phyloP scores from a whole-genome alignment of 2,888 invertebrate species.

The Scaptomyza flava region DNA sequence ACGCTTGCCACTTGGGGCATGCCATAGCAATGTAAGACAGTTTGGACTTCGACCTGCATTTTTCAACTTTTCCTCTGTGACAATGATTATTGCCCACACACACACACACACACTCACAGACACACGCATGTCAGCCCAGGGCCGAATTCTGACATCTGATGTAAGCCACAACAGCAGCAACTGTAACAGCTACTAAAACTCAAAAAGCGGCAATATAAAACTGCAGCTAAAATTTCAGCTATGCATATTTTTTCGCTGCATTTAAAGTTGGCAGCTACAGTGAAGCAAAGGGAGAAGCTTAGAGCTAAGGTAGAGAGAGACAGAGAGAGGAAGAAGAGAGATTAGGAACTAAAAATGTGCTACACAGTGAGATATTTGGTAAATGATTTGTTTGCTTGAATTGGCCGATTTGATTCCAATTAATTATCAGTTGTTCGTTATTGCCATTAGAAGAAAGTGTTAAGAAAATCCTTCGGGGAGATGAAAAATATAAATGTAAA shows the following conservation, averaged over 20 bases:
- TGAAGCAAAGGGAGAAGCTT: background rate
- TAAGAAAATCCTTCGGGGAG: too few relatives aligned
- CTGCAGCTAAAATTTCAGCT: slow-evolving; percentile 38
- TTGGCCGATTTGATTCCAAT: too few relatives aligned
- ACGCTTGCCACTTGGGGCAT: slow-evolving; percentile 35
- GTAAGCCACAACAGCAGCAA: slow-evolving; percentile 5
- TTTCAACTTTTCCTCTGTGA: slow-evolving; percentile 31
- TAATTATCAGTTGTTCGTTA: too few relatives aligned
- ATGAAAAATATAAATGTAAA: too few relatives aligned
- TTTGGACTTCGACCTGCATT: slow-evolving; percentile 2
- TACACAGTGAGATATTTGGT: slow-evolving; percentile 8
- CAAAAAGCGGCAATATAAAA: slow-evolving; percentile 17
- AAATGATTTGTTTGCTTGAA: background rate
- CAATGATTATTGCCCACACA: slow-evolving; percentile 45
- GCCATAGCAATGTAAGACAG: slow-evolving; percentile 13
- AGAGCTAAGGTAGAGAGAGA: background rate
- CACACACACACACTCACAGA: background rate
- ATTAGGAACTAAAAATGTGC: slow-evolving; percentile 2
- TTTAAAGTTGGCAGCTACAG: background rate
- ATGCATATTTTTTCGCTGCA: slow-evolving; percentile 31
- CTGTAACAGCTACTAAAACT: background rate
- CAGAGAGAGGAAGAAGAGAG: background rate
- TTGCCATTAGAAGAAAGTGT: too few relatives aligned
- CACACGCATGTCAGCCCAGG: slow-evolving; percentile 23
- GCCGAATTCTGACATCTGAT: slow-evolving; percentile 31